Conservation (phyloP, 2,797 vertebrate species). For the Erithacus rubecula region DNA sequence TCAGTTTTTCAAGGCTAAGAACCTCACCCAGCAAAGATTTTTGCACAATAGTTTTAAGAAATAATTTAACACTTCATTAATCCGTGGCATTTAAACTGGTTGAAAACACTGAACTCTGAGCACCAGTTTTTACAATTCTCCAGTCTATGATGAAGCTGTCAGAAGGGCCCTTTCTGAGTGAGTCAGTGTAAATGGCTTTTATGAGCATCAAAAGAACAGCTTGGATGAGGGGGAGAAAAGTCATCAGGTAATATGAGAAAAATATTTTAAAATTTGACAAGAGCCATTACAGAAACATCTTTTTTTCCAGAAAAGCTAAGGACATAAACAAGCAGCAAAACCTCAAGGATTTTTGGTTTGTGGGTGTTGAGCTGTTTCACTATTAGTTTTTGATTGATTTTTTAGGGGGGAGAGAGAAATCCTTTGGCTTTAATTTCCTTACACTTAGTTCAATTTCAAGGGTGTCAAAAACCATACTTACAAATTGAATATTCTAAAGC, state of each 20-base stretch:
- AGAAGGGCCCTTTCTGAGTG: not conserved
- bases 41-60: not conserved
- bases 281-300: not conserved
- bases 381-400: not conserved
- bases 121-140: not conserved
- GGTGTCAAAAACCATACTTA: not conserved
- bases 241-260: not conserved
- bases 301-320: not conserved
- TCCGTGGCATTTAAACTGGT: not conserved
- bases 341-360: not conserved
- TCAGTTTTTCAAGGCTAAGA: not conserved
- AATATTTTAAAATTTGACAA: not conserved
- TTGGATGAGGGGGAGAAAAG: not conserved
- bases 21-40: not conserved
- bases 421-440: not conserved
- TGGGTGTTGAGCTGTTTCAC: fast-evolving
- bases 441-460: not conserved
- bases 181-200: not conserved
- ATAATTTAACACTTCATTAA: not conserved
- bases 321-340: not conserved
- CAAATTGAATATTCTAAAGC: not conserved
- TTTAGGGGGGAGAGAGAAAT: not conserved
- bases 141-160: not conserved
- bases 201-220: not conserved
- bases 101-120: not conserved